A percentile compares a stretch with the other conserved stretches of the same genome.
Evolutionary conservation across 2,888 invertebrate species (phyloP).

Genomic region (Escarpia spicata): DNA sequence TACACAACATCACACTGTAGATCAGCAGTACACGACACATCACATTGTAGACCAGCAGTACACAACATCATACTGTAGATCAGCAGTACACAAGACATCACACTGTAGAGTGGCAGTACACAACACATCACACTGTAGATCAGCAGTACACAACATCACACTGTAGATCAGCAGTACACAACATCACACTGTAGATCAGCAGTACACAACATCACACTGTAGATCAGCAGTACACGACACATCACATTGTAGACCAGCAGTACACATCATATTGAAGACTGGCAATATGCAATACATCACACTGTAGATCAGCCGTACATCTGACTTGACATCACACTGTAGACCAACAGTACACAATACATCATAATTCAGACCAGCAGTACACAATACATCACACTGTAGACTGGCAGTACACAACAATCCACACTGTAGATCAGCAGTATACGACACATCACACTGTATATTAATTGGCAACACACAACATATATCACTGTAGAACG

Average conservation of each 20-base stretch:
- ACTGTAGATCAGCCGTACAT: constrained; percentile 48
- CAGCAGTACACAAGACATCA: neutral
- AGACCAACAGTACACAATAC: neutral
- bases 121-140: neutral
- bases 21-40: neutral
- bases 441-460: neutral
- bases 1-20: neutral
- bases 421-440: neutral
- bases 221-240: neutral
- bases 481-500: neutral
- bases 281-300: neutral
- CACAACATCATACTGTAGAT: neutral
- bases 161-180: neutral
- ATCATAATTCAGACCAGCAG: neutral
- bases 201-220: neutral
- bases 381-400: neutral
- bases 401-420: neutral
- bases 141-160: neutral
- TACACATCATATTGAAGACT: neutral
- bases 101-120: neutral
- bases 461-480: neutral
- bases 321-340: neutral
- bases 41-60: neutral
- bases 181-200: neutral
- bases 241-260: neutral